A percentile compares a stretch with the other conserved stretches of the same genome.
These are phyloP conservation scores for Narcine bancroftii DNA, from an alignment of 2,113 vertebrate species.

Conservation along the genomic window DNA sequence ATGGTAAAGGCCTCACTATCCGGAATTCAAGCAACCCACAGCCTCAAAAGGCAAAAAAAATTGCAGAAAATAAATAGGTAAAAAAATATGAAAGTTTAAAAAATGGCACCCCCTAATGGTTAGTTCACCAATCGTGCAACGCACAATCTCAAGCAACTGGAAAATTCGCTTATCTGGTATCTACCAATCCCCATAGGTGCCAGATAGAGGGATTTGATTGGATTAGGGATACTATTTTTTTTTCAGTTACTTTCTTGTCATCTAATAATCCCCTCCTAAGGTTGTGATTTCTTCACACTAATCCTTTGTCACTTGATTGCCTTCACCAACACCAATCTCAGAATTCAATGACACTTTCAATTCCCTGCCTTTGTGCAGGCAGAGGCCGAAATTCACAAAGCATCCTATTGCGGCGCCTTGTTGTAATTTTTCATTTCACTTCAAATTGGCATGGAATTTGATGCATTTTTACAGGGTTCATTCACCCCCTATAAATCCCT, in stretches of 20 bases:
- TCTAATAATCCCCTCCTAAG: background rate
- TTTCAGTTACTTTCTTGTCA: background rate
- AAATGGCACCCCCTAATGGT: too few species aligned
- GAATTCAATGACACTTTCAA: background rate
- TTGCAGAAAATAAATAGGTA: too few species aligned
- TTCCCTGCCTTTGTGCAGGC: background rate
- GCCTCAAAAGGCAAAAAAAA: too few species aligned
- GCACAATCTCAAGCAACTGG: too few species aligned
- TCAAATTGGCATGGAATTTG: background rate
- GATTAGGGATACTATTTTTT: background rate
- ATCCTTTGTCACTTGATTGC: background rate
- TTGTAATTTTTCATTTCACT: background rate
- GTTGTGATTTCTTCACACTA: background rate
- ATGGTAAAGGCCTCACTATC: too few species aligned
- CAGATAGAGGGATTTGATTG: too few species aligned
- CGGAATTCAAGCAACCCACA: too few species aligned
- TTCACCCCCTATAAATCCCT: background rate
- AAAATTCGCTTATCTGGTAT: too few species aligned
- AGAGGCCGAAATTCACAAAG: too few species aligned
- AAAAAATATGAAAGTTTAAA: too few species aligned
- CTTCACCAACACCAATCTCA: background rate
- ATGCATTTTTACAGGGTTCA: background rate
- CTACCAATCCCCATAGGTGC: too few species aligned
- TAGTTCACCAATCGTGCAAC: too few species aligned
- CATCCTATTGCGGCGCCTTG: background rate